Conservation (phyloP, 2,113 vertebrate species). For the Phalacrocorax pelagicus region DNA sequence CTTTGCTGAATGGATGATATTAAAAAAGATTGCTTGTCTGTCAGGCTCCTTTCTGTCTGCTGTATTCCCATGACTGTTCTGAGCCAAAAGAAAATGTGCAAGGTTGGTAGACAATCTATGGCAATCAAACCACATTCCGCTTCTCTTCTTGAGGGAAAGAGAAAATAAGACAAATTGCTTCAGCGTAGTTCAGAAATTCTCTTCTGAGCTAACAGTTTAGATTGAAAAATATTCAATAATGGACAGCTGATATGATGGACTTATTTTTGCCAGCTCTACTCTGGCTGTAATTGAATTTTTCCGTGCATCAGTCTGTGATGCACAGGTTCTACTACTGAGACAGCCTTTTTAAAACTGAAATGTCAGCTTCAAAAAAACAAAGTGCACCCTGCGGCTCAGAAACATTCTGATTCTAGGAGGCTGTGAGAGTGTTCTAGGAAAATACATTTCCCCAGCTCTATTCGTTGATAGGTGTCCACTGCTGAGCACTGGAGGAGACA, state of each 20-base stretch:
- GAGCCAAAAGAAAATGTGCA: background rate
- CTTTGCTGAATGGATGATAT: background rate
- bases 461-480: background rate
- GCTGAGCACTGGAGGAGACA: background rate
- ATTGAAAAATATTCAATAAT: background rate
- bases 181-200: background rate
- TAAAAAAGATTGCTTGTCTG: background rate
- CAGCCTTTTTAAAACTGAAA: background rate
- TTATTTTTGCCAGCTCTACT: background rate
- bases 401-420: background rate
- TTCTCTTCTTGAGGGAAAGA: background rate
- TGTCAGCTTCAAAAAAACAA: background rate
- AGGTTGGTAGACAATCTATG: background rate
- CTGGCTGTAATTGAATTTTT: background rate
- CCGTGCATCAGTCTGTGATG: background rate
- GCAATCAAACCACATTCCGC: background rate
- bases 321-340: background rate
- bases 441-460: background rate
- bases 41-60: constrained; percentile 23
- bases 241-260: background rate
- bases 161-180: background rate
- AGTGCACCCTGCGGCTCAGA: background rate
- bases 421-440: background rate
- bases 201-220: background rate
- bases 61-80: background rate